These are phyloP conservation scores for Drosophila sulfurigaster DNA, from an alignment of 1,140 invertebrate genomes.

Conservation along the genomic window DNA sequence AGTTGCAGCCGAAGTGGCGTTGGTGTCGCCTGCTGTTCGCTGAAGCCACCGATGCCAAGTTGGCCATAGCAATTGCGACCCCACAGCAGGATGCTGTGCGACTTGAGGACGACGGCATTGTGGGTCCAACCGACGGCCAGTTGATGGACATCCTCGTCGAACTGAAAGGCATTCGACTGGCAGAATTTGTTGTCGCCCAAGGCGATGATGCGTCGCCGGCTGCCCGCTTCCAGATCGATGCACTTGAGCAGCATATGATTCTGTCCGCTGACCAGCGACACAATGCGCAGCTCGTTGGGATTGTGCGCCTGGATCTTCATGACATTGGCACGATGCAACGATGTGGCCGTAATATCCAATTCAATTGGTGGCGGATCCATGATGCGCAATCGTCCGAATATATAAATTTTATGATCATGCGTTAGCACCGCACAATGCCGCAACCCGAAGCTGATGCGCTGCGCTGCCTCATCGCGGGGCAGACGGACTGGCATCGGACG, in stretches of 20 bases:
- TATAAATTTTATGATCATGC: constrained; percentile 85
- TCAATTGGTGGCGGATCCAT: constrained; percentile 74
- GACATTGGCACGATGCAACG: constrained; percentile 69
- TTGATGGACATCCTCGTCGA: constrained; percentile 84
- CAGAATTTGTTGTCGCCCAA: constrained; percentile 92
- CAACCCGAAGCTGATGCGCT: constrained; percentile 87
- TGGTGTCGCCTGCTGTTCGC: constrained; percentile 58
- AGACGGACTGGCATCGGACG: constrained; percentile 82
- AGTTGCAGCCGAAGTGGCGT: constrained; percentile 57
- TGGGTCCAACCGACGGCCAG: constrained; percentile 91
- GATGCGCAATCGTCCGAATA: constrained; percentile 71
- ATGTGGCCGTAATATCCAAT: constrained; percentile 72
- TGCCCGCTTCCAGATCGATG: constrained; percentile 40
- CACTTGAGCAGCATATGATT: constrained; percentile 89
- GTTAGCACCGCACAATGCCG: constrained; percentile 90
- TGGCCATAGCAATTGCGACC: constrained; percentile 93
- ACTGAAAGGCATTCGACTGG: constrained; percentile 85
- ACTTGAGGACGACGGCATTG: constrained; percentile 87
- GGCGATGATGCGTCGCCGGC: constrained; percentile 85
- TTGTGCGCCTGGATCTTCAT: constrained; percentile 70
- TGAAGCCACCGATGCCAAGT: constrained; percentile 85
- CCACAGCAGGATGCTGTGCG: constrained; percentile 89
- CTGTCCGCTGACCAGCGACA: constrained; percentile 88
- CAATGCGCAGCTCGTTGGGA: constrained; percentile 63
- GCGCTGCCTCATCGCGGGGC: constrained; percentile 75